Evolutionary conservation across 2,888 invertebrate genomes (phyloP).

Genomic region (Odontocolon sp.): DNA sequence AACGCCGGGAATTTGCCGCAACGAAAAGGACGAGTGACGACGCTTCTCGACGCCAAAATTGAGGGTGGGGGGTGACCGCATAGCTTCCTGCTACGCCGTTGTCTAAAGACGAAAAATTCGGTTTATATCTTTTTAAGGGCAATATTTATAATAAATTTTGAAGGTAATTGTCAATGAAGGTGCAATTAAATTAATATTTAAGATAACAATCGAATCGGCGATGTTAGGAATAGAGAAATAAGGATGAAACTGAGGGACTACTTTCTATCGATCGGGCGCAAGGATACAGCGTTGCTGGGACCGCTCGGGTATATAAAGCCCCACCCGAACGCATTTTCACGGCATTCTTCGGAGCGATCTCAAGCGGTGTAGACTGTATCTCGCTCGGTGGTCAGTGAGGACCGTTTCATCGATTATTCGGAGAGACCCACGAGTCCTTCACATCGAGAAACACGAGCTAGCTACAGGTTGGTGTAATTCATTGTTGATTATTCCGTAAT

Average conservation of each 20-base stretch:
- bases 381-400: slow-evolving; percentile 63
- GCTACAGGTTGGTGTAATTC: slow-evolving; percentile 77
- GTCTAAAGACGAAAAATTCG: slow-evolving; percentile 10
- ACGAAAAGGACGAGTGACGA: slow-evolving; percentile 57
- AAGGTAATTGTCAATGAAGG: neutral
- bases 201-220: too few relatives aligned
- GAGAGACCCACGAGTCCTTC: slow-evolving; percentile 61
- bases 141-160: neutral
- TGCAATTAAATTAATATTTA: slow-evolving; percentile 3
- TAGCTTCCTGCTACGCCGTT: slow-evolving; percentile 51
- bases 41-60: slow-evolving; percentile 45
- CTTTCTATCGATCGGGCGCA: slow-evolving; percentile 69
- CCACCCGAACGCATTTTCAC: slow-evolving; percentile 45
- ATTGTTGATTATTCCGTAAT: slow-evolving; percentile 66
- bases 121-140: neutral
- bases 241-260: slow-evolving; percentile 64
- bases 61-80: slow-evolving; percentile 53
- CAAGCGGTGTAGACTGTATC: slow-evolving; percentile 67
- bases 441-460: slow-evolving; percentile 72
- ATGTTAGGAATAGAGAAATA: neutral
- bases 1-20: slow-evolving; percentile 58
- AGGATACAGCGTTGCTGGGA: slow-evolving; percentile 57
- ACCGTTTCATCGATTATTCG: slow-evolving; percentile 12
- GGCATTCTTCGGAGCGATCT: slow-evolving; percentile 68
- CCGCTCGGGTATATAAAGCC: slow-evolving; percentile 68